Base-by-base conservation (phyloP, 2,797 vertebrate genomes). In the Eospalax fontanierii region DNA sequence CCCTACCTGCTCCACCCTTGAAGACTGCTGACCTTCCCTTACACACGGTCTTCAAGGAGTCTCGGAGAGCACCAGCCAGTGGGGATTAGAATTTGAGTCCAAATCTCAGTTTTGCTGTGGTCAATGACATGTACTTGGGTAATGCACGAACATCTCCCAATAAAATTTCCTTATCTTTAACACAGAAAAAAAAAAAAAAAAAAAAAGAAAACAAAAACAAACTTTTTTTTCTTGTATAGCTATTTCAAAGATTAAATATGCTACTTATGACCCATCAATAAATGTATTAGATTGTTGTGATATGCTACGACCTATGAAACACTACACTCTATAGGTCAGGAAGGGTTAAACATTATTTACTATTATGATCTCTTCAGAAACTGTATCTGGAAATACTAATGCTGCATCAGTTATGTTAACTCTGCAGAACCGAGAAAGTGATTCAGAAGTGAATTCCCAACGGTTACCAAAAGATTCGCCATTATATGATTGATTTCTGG, bases 391-490 rank as follows among this genome's bases (percentile, higher is more conserved):
- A 78, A 85, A 86, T 30, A 79, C 9, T 76, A 74, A 79, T 63
- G 76, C 3, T 92, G 24, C 8, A 88, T 71, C 91, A 85, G 35
- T 40, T 78, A 59, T 38, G 73, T 85, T 79, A 82, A 82, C 82
- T 59, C 71, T 93, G n/a, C 2, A 93, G 65, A 90, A 90, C 91
- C 73, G 92, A 70, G 74, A 78, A 93, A 92, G 43, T 85, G 76
- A 91, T 59, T 93, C 35, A 91, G 84, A 90, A 94, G n/a, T 40
- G 6, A 30, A 71, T 82, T 93, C 83, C 59, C 35, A 88, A 73
- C 88, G 35, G 18, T 86, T 19, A 71, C 33, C 83, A 61, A 78
- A 89, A 83, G 40, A 59, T 26, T 81, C 80, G 73, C 35, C 22
- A 46, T 24, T 46, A 16, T 10, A 81, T 57, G 71, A 89, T 46